Conservation (phyloP, 2,113 vertebrate species). For the Paedocypris sp. region DNA sequence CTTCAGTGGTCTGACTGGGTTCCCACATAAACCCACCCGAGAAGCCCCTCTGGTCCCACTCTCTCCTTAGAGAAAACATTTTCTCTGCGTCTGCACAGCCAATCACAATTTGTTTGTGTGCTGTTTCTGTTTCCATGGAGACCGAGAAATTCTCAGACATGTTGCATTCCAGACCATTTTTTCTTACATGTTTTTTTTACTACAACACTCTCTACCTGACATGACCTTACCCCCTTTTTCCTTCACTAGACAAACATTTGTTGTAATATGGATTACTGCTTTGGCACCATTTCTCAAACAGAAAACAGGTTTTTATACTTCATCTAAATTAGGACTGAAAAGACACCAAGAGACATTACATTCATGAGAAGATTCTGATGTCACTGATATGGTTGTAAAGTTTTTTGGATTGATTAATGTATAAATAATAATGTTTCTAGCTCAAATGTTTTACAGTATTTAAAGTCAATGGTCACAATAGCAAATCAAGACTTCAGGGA, state of each 20-base stretch:
- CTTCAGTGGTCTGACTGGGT: slow-evolving; percentile 41
- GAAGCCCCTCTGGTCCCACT: slow-evolving; percentile 36
- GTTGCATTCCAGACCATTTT: slow-evolving; percentile 49
- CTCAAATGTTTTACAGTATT: no score
- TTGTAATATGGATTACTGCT: no score
- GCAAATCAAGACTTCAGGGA: no score
- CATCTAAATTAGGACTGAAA: no score
- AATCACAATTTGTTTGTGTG: slow-evolving; percentile 55
- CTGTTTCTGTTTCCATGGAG: slow-evolving; percentile 47
- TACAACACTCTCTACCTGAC: not conserved
- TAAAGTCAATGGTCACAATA: no score
- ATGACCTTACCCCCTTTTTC: not conserved
- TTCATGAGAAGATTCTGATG: no score
- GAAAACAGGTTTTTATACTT: no score
- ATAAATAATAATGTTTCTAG: no score
- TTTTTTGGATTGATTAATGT: no score
- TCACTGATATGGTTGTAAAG: no score
- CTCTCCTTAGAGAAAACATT: slow-evolving; percentile 56
- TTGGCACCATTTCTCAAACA: no score
- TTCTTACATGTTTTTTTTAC: slow-evolving; percentile 30
- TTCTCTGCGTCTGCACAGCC: slow-evolving; percentile 41
- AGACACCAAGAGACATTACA: no score
- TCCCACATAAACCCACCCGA: slow-evolving; percentile 51
- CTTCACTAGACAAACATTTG: not conserved
- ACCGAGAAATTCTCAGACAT: slow-evolving; percentile 45